Evolutionary conservation across 2,888 invertebrate genomes (phyloP).

Genomic region (Drosophila anomalata): DNA sequence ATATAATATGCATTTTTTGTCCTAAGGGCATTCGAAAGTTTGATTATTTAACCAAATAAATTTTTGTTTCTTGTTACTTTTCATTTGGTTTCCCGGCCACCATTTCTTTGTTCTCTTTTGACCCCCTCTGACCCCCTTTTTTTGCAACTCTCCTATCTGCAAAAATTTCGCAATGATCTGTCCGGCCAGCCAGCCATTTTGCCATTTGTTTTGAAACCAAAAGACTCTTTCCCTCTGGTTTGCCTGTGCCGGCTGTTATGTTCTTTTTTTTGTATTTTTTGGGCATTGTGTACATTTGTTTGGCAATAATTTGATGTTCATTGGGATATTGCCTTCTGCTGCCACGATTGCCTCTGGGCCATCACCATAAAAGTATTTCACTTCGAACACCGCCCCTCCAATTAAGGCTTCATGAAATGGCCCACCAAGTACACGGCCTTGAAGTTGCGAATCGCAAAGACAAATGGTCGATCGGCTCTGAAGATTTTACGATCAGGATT

Average conservation of each 20-base stretch:
- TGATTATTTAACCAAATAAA: too few relatives aligned
- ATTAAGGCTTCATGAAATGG: slow-evolving; percentile 64
- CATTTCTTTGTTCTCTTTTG: slow-evolving; percentile 30
- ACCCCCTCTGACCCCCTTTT: slow-evolving; percentile 14
- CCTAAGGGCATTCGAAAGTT: slow-evolving; percentile 1
- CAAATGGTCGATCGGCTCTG: slow-evolving; percentile 70
- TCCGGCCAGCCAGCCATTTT: slow-evolving; percentile 42
- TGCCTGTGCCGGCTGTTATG: slow-evolving; percentile 28
- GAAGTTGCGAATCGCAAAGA: slow-evolving; percentile 67
- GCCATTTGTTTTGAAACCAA: slow-evolving; percentile 43
- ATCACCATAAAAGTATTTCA: slow-evolving; percentile 8
- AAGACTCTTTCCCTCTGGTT: slow-evolving; percentile 7
- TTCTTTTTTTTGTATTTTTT: slow-evolving; percentile 34
- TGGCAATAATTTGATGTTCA: slow-evolving; percentile 63
- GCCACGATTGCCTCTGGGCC: slow-evolving; percentile 32
- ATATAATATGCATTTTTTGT: neutral
- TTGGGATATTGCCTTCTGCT: slow-evolving; percentile 54
- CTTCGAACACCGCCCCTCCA: neutral
- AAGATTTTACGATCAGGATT: slow-evolving; percentile 62
- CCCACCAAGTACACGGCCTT: slow-evolving; percentile 66
- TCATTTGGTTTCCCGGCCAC: slow-evolving; percentile 61
- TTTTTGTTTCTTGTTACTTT: slow-evolving; percentile 57
- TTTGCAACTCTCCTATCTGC: slow-evolving; percentile 41
- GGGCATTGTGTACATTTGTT: slow-evolving; percentile 55
- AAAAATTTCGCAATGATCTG: slow-evolving; percentile 44